Base-by-base conservation (phyloP, 30 jellyfish, hydroid and myxozoan species). In the Catostylus mosaicus region DNA sequence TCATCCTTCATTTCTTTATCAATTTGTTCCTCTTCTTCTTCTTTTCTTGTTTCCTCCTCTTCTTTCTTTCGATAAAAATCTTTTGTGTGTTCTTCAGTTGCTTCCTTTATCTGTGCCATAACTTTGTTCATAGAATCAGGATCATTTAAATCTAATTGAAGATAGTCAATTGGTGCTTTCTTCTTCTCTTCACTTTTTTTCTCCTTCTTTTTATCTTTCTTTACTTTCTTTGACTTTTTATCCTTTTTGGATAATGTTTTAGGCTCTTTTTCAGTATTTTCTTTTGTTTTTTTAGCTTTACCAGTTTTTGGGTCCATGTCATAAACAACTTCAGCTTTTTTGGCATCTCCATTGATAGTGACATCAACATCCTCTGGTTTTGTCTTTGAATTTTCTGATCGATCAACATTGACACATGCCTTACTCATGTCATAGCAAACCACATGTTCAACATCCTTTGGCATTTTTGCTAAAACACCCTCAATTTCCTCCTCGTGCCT, bases 401-500 rank as follows among this genome's bases (percentile, higher is more conserved):
- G 45, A 38, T 92, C 95, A 2, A 92, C 91, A 38, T 75, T 90
- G 26, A 71, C 52, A 75, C 98, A 92, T 0, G 98, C 98, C 16
- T 46, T 71, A 62, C 92, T 72, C 36, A 92, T 51, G 20, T 81
- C 74, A 61, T 51, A 33, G 69, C 98, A 92, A 65, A 92, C 68
- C 27, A 47, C 36, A 19, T 80, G n/a, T 70, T 61, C 95, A 14
- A 80, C 23, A 65, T 87, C 89, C 52, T 48, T 61, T n/a, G 66
- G 51, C 1, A 60, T 76, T 54, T 76, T 92, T 20, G 76, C 84
- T 16, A 92, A 75, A 0, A 90, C 91, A 4, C 79, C 23, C 72
- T 92, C 98, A 22, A 92, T 77, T 31, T 86, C 98, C 40, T 92
- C 98, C 30, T 92, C 98, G 61, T 92, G 98, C 31, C 91, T 77